Base-by-base conservation (phyloP, 2,113 vertebrate genomes). In the Lucifuga dentata region DNA sequence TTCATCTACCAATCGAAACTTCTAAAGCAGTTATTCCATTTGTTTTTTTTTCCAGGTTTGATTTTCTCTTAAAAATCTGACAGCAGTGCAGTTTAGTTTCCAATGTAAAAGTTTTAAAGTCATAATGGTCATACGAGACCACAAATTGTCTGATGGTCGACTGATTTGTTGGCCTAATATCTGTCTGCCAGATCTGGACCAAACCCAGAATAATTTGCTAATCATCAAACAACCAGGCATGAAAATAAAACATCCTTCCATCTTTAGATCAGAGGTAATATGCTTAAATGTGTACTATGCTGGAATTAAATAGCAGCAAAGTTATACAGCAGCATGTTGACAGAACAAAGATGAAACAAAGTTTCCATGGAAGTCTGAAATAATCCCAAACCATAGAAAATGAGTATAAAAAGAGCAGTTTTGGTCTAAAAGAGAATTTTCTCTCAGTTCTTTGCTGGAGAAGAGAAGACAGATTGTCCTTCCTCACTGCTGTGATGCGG, bases 391-490 rank as follows among this genome's bases (percentile, higher is more conserved):
- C 7, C 7, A 3, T 29, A 29, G 41, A 24, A 49, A 17, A 12
- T 9, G 2, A n/a, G 58, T 15, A 21, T 15, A 33, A 62, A 48
- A 8, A 23, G 15, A 45, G 13, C 0, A 46, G 19, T 12, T 43
- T 65, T 35, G 38, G 26, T 68, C 46, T 65, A 29, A 36, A 48
- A 53, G 44, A 52, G 35, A 58, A 62, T 45, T 29, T 58, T 56
- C n/a, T 51, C 32, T 49, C 45, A 16, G 40, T 43, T 15, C 52
- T 76, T 76, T 84, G 68, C 69, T 70, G 43, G 35, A 60, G 65
- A 51, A 68, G 76, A 71, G 66, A 23, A 72, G 70, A 62, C 70
- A 78, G 76, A 75, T 53, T 72, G 80, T 72, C 24, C 21, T 13
- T 5, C 9, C 44, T 64, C 40, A 76, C 68, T 33, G 62, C 69